A percentile compares a stretch with the other conserved stretches of the same genome.
phyloP scores from a whole-genome alignment of 2,797 vertebrate genomes.

The Sebastes wilsoni region DNA sequence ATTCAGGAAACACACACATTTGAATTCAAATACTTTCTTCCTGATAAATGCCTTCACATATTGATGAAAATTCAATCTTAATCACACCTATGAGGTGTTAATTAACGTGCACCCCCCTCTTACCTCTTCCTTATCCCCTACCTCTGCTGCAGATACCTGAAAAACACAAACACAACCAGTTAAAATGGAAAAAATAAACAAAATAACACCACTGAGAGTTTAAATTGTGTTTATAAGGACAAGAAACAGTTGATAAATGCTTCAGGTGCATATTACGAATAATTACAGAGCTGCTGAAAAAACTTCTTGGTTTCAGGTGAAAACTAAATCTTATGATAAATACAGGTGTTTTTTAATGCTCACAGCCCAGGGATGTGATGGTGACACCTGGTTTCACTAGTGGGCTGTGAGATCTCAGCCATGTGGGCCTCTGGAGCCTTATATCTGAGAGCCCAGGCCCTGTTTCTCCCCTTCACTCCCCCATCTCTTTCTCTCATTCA shows the following conservation, averaged over 20 bases:
- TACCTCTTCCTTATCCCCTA: slow-evolving; percentile 90
- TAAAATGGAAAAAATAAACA: not conserved
- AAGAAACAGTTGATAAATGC: slow-evolving; percentile 21
- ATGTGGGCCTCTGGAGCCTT: slow-evolving; percentile 54
- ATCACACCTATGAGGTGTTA: not conserved
- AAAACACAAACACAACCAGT: slow-evolving; percentile 50
- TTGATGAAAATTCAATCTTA: slow-evolving; percentile 5
- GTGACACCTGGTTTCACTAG: not conserved
- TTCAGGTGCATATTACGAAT: slow-evolving; percentile 19
- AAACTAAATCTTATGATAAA: slow-evolving; percentile 46
- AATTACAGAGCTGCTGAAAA: slow-evolving; percentile 48
- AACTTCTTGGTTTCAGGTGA: slow-evolving; percentile 67
- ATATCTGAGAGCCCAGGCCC: slow-evolving; percentile 55
- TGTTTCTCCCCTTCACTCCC: slow-evolving; percentile 61
- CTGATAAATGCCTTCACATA: not conserved
- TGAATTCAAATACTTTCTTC: not conserved
- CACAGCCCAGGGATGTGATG: not conserved
- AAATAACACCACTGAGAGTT: not conserved
- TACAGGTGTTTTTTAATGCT: slow-evolving; percentile 51
- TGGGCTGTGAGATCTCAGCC: slow-evolving; percentile 27
- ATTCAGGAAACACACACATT: slow-evolving; percentile 2
- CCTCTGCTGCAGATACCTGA: slow-evolving; percentile 82
- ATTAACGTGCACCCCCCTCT: slow-evolving; percentile 23
- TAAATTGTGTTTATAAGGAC: slow-evolving; percentile 22
- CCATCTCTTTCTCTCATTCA: slow-evolving; percentile 76